These are phyloP conservation scores for Desmodus rotundus DNA, from an alignment of 2,113 vertebrate species.

Conservation along the genomic window DNA sequence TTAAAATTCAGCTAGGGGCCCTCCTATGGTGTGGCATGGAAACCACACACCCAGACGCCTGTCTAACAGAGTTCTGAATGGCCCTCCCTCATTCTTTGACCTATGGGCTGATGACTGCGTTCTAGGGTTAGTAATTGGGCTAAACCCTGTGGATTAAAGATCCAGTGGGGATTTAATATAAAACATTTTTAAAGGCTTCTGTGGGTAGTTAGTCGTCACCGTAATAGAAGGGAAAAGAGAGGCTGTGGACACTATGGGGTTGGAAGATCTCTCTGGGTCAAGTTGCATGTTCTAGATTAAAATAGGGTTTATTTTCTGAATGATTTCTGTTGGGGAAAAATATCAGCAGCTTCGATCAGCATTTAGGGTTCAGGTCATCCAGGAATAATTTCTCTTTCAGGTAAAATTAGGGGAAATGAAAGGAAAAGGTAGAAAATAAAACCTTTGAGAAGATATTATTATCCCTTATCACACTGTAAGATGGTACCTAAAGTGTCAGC, in stretches of 20 bases:
- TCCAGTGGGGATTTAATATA: not conserved
- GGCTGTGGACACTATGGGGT: not conserved
- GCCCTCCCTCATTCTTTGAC: slow-evolving; percentile 56
- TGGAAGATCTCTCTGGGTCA: not conserved
- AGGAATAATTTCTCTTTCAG: not conserved
- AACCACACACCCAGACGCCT: slow-evolving; percentile 65
- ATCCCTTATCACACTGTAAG: not conserved
- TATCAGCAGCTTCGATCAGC: not conserved
- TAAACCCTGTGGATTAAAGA: slow-evolving; percentile 41
- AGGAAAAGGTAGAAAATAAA: not conserved
- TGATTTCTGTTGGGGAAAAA: not conserved
- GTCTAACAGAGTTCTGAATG: slow-evolving; percentile 39
- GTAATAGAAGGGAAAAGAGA: not conserved
- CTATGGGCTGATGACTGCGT: not conserved
- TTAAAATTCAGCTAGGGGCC: slow-evolving; percentile 79
- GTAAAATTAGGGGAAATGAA: not conserved
- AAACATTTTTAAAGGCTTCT: not conserved
- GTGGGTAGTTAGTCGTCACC: not conserved
- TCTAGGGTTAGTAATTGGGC: not conserved
- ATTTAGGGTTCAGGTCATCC: not conserved
- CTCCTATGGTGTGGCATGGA: slow-evolving; percentile 75
- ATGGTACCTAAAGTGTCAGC: not conserved
- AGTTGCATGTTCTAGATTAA: not conserved
- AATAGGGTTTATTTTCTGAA: not conserved
- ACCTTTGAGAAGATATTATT: not conserved